Evolutionary conservation across 2,113 vertebrate species (phyloP).

Genomic region (Hippocampus barbouri): DNA sequence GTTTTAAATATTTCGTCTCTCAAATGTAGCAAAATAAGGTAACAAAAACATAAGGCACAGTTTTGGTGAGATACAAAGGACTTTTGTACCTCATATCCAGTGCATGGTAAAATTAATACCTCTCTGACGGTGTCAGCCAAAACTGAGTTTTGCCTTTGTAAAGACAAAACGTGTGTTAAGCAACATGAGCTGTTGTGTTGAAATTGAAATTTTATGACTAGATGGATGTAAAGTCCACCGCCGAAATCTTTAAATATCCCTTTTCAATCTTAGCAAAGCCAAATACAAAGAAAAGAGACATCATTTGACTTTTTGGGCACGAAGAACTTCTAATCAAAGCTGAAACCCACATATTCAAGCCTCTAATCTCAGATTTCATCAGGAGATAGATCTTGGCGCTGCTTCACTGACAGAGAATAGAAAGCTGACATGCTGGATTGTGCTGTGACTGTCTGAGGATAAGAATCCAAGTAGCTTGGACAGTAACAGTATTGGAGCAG

Average conservation of each 20-base stretch:
- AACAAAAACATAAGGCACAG: background rate
- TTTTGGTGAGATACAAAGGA: background rate
- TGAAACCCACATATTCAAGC: constrained; percentile 40
- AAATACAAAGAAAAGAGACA: constrained; percentile 21
- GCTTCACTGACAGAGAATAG: constrained; percentile 49
- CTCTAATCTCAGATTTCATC: constrained; percentile 49
- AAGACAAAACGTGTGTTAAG: background rate
- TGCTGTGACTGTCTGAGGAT: constrained; percentile 27
- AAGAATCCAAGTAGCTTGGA: constrained; percentile 29
- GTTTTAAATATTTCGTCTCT: background rate
- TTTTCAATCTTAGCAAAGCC: constrained; percentile 13
- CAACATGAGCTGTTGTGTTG: background rate
- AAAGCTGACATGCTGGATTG: constrained; percentile 47
- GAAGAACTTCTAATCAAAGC: constrained; percentile 33
- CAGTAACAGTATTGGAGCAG: constrained; percentile 20
- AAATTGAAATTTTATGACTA: background rate
- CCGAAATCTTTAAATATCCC: constrained; percentile 12
- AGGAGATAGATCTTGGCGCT: constrained; percentile 47
- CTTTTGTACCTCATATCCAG: background rate
- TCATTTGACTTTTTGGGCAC: constrained; percentile 31
- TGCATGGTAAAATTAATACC: background rate
- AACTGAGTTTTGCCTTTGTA: background rate
- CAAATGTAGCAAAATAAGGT: background rate
- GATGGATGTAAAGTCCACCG: background rate
- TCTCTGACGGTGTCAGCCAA: background rate